Base-by-base conservation (phyloP, 2,797 vertebrate species). In the Cynopterus sphinx region DNA sequence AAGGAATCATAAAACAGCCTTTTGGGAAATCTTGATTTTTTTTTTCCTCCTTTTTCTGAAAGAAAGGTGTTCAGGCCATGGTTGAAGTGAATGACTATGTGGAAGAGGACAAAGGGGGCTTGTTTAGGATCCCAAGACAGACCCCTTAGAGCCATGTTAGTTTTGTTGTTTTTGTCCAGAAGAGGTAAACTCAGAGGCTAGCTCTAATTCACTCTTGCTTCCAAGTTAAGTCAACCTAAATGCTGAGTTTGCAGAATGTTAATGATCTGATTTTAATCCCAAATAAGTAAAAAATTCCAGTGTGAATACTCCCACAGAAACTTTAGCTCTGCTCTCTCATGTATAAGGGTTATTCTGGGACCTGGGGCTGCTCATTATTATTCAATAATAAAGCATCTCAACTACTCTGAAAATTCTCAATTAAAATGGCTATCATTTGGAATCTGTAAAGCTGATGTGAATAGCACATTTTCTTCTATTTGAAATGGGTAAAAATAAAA, bases 211-310 rank as follows among this genome's bases (percentile, higher is more conserved):
- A 33, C 24, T 73, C 36, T 28, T 49, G 43, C 28, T 94, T 94
- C 68, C 68, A 88, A 73, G 68, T 51, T 49, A 95, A 68, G 81
- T 88, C 73, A 91, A 51, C 55, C 71, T 73, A 39, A 94, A 61
- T 86, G 36, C 63, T 86, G 19, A 82, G 28, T 87, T 91, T 82
- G 63, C 78, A 89, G 49, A 86, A 95, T 81, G 43, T 73, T 91
- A 88, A 90, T 79, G 53, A 55, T 51, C 55, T 86, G 43, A 86
- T 78, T 73, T 94, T 88, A 75, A 92, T 92, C 74, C 55, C 82
- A 77, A 53, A 41, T 65, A 89, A 93, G 2, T 68, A 19, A 87
- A 41, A 81, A 81, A 55, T 73, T 73, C 68, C 91, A 41, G 1
- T 63, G 49, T 59, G 67, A 78, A 78, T 87, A 86, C 39, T 77